These are phyloP conservation scores for Ctenoplectra terminalis DNA, from an alignment of 1,140 invertebrate genomes.

Conservation along the genomic window DNA sequence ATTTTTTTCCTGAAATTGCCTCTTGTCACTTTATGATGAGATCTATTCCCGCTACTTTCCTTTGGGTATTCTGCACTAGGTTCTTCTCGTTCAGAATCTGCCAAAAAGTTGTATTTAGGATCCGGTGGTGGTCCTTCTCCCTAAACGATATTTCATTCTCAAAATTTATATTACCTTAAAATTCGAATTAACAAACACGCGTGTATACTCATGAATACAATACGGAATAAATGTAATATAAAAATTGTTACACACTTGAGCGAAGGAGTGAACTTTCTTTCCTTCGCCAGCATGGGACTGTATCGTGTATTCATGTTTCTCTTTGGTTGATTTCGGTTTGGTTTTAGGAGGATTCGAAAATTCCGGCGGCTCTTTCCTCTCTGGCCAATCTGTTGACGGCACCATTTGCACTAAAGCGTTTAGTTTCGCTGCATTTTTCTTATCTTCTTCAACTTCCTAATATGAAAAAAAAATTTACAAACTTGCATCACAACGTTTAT, in stretches of 20 bases:
- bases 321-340: conserved; percentile 66
- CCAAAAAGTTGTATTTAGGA: conserved; percentile 82
- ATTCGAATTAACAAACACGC: background rate
- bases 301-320: conserved; percentile 61
- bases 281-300: conserved; percentile 69
- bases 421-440: conserved; percentile 81
- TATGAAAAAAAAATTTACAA: conserved; percentile 33
- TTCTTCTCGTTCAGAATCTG: conserved; percentile 81
- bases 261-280: conserved; percentile 77
- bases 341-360: conserved; percentile 68
- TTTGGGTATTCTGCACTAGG: conserved; percentile 54
- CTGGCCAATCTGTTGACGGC: conserved; percentile 78
- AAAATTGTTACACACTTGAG: conserved; percentile 65
- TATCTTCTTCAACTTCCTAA: conserved; percentile 83
- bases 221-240: background rate
- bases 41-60: conserved; percentile 72
- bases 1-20: conserved; percentile 69
- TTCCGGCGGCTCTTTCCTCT: conserved; percentile 79
- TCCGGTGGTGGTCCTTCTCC: conserved; percentile 82
- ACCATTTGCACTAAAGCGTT: conserved; percentile 82
- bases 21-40: conserved; percentile 64
- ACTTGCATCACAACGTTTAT: no score
- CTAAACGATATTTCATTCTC: conserved; percentile 53
- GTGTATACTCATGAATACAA: background rate
- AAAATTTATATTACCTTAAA: background rate